Evolutionary conservation across 2,888 invertebrate species (phyloP), one percentile per base, ranked within the genome.

Genomic region (Hyppa rectilinea): DNA sequence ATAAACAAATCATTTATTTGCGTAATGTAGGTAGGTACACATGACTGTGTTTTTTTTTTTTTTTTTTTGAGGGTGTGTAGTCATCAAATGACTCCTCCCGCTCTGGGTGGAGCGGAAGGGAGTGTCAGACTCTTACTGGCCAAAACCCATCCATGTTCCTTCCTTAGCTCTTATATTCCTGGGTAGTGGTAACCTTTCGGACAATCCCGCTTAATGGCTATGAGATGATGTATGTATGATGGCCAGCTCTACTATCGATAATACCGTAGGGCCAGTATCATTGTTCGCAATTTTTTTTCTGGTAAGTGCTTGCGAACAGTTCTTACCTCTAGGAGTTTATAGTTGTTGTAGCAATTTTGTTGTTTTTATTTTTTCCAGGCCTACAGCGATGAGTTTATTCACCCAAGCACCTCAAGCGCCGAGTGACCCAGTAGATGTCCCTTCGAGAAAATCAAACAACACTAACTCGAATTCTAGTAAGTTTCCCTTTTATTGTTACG

Each of bases 401-500:
- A 90, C 94, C 4, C 96, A 96, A 73, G 97, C 96, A 14, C 96
- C 97, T 3, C 96, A 96, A 4, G 90, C 96, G 0, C 95, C 97
- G 1, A 97, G 97, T 74, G 96, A 96, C 2, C 97, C 97, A 7
- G 96, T 97, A 26, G 96, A 97, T 81, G 97, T 97, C 52, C 97
- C 97, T 0, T 78, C 89, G 20, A 87, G 92, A 87, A 87, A 90
- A 84, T 85, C 91, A 12, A 92, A 92, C 72, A 77, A 72, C 49
- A 89, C 91, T 63, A 90, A 75, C 50, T 85, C 92, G 61, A 90
- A 75, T 45, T 85, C 90, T 26, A 91, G 94, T 95, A 85, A 89
- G 93, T 90, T 52, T 61, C n/a, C 20, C 34, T 58, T 69, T 29
- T 56, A 47, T 56, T 50, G n/a, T 60, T 40, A 29, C 36, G 29